Conservation (phyloP, 1,140 invertebrate species). For the Nymphalis io region DNA sequence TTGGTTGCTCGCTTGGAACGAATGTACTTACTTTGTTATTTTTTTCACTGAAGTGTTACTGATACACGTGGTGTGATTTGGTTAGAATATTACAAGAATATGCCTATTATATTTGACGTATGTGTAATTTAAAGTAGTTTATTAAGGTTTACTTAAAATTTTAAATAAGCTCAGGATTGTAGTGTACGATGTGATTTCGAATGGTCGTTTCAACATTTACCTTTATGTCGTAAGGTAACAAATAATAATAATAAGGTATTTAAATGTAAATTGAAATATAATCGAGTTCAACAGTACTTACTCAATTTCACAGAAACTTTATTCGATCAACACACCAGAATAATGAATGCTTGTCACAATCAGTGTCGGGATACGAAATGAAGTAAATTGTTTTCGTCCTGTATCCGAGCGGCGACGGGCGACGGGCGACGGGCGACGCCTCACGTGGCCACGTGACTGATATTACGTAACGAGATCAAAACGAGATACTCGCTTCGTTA, state of each 20-base stretch:
- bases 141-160: too few relatives aligned
- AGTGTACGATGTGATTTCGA: too few relatives aligned
- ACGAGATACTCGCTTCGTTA: slow-evolving; percentile 9
- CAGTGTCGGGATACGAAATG: not conserved
- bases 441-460: slow-evolving; percentile 8
- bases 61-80: not conserved
- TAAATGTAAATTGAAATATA: too few relatives aligned
- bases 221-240: too few relatives aligned
- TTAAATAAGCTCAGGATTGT: too few relatives aligned
- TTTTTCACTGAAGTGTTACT: not conserved
- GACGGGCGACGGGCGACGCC: not conserved
- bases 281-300: not conserved
- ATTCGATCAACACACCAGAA: not conserved
- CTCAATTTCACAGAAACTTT: not conserved
- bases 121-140: too few relatives aligned
- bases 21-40: not conserved
- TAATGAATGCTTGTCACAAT: not conserved
- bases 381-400: slow-evolving; percentile 7
- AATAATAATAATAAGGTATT: too few relatives aligned
- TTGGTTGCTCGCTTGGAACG: not conserved
- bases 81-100: too few relatives aligned
- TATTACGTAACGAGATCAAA: slow-evolving; percentile 12
- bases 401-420: not conserved
- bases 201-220: too few relatives aligned
- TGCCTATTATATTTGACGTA: too few relatives aligned